Evolutionary conservation across 1,140 invertebrate species (phyloP).

Genomic region (Akabosia matsudoensis): DNA sequence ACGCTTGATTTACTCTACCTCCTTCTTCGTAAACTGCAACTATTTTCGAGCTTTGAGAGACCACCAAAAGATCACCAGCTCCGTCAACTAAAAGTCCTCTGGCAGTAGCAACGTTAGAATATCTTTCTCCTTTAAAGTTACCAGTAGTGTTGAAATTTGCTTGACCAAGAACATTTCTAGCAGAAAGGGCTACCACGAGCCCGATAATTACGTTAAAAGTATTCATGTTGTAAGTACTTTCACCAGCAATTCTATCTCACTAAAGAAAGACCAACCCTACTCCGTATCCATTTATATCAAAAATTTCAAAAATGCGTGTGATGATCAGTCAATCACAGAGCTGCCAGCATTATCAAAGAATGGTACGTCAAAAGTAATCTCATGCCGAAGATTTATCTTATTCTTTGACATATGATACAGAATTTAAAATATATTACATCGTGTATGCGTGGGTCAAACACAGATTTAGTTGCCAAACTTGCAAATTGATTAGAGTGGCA

Average conservation of each 20-base stretch:
- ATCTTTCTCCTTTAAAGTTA: background rate
- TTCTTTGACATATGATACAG: too few species aligned
- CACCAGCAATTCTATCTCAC: background rate
- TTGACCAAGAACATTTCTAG: background rate
- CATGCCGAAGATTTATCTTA: too few species aligned
- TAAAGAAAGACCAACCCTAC: too few species aligned
- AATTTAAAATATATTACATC: too few species aligned
- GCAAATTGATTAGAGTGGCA: too few species aligned
- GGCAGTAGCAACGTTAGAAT: background rate
- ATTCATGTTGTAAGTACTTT: background rate
- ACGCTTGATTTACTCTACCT: background rate
- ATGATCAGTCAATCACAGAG: too few species aligned
- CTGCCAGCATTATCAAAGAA: too few species aligned
- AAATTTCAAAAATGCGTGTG: too few species aligned
- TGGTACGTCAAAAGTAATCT: too few species aligned
- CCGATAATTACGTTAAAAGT: background rate
- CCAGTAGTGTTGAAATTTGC: background rate
- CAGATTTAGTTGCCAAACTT: too few species aligned
- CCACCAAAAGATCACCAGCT: conserved; percentile 15
- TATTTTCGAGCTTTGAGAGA: background rate
- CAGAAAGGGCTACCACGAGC: background rate
- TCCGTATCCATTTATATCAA: too few species aligned
- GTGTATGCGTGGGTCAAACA: too few species aligned
- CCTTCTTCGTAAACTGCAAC: background rate
- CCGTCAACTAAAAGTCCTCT: conserved; percentile 19